Evolutionary conservation across 92 coral and sea anemone genomes (phyloP).

Genomic region (Epizoanthus illoricatus): DNA sequence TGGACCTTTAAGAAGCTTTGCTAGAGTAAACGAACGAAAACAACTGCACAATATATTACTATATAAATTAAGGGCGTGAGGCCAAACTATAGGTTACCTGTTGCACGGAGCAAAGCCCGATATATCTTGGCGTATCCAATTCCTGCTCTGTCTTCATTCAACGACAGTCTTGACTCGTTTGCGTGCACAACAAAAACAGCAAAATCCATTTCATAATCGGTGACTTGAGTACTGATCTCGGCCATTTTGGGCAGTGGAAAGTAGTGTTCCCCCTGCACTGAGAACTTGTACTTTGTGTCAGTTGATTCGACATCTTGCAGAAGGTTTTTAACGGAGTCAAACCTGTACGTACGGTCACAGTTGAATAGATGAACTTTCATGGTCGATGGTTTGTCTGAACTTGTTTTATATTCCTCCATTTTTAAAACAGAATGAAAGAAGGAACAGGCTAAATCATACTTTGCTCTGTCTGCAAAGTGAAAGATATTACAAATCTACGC

Average conservation of each 20-base stretch:
- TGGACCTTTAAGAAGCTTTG: too few relatives aligned
- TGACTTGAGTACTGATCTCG: conserved; percentile 10
- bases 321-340: conserved; percentile 50
- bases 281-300: conserved; percentile 17
- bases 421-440: background rate
- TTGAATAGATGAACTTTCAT: conserved; percentile 64
- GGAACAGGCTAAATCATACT: background rate
- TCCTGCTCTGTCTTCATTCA: conserved; percentile 65
- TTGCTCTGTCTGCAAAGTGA: conserved; percentile 12
- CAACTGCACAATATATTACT: background rate
- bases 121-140: conserved; percentile 60
- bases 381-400: background rate
- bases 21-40: too few relatives aligned
- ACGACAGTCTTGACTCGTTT: conserved; percentile 57
- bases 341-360: conserved; percentile 66
- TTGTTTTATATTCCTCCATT: background rate
- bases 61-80: background rate
- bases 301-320: conserved; percentile 35
- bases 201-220: conserved; percentile 45
- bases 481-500: background rate
- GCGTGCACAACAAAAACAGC: conserved; percentile 72
- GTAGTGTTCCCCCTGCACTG: conserved; percentile 11
- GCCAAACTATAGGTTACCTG: conserved; percentile 27
- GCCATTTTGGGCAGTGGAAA: conserved; percentile 47
- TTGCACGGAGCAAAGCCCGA: conserved; percentile 38